Percentiles rank a stretch among this genome's conserved stretches.
Conservation (phyloP, 2,113 vertebrate genomes). For the Copsychus sechellarum region DNA sequence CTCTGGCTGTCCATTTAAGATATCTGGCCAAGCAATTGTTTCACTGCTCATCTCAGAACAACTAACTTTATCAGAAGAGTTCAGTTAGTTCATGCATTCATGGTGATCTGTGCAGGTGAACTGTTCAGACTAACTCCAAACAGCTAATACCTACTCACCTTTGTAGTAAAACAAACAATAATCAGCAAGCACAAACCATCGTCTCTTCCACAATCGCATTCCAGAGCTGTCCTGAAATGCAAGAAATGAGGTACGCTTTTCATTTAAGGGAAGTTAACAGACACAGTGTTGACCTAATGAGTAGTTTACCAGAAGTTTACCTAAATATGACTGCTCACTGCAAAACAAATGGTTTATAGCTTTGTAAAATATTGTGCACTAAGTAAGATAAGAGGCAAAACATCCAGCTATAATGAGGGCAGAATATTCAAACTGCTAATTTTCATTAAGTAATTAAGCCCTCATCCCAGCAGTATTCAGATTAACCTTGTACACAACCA, state of each 20-base stretch:
- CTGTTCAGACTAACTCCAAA: background rate
- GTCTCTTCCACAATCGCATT: constrained; percentile 96
- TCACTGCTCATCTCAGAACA: background rate
- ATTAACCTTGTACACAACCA: background rate
- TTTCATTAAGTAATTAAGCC: constrained; percentile 31
- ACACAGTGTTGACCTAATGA: background rate
- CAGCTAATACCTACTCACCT: constrained; percentile 81
- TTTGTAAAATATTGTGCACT: background rate
- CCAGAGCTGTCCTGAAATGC: constrained; percentile 94
- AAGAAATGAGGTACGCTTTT: background rate
- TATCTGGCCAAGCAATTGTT: background rate
- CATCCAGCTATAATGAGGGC: background rate
- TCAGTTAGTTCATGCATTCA: background rate
- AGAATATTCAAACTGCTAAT: background rate
- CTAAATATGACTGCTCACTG: background rate
- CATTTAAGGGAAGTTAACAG: background rate
- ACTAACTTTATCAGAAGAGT: background rate
- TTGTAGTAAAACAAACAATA: constrained; percentile 99
- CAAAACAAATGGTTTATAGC: background rate
- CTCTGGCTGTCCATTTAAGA: background rate
- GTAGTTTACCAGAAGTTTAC: background rate
- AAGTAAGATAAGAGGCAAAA: background rate
- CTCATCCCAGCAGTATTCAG: background rate
- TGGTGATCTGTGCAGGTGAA: background rate
- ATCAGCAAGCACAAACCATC: constrained; percentile 98